Base-by-base conservation (phyloP, 2,797 vertebrate species). In the Anabas testudineus region DNA sequence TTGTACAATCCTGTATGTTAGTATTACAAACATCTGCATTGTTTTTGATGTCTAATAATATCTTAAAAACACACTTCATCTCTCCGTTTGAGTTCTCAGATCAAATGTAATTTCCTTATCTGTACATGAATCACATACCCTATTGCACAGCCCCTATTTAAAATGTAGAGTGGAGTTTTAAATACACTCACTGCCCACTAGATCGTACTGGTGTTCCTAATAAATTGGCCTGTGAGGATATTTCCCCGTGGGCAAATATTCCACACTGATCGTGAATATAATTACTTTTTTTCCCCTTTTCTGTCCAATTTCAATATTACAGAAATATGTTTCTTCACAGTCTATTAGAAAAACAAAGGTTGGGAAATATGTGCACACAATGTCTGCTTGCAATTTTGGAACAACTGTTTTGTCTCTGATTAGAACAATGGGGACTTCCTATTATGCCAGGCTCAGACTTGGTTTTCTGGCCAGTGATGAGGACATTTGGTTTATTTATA, bases 401-500 rank as follows among this genome's bases (percentile, higher is more conserved):
- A 81, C 59, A 83, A 54, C 68, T 28, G 45, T 37, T 67, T 68
- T 76, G 39, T 65, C 32, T 48, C 57, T 26, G 18, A 61, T 66
- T 60, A 48, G 42, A 66, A 66, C 41, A 74, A 69, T 39, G 3
- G 10, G 45, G 48, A 4, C 13, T 51, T 54, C 7, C 14, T 13
- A 53, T 72, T 75, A 24, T 69, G 53, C 24, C 18, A 2, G 26
- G 48, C n/a, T 60, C 62, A 63, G 30, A 52, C 37, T n/a, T 37
- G 3, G 13, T 22, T 14, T 19, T 26, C 37, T 75, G 66, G 69
- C 14, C 26, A 77, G 39, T 61, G 39, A 59, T 62, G 55, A 52
- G 12, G 15, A 47, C 64, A 54, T 73, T 34, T 43, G 42, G 37
- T 78, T 75, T 75, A 52, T 77, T 61, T 78, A 45, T 61, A 70